Base-by-base conservation (phyloP, 1,140 invertebrate genomes). In the Aphelenchoides fujianensis region DNA sequence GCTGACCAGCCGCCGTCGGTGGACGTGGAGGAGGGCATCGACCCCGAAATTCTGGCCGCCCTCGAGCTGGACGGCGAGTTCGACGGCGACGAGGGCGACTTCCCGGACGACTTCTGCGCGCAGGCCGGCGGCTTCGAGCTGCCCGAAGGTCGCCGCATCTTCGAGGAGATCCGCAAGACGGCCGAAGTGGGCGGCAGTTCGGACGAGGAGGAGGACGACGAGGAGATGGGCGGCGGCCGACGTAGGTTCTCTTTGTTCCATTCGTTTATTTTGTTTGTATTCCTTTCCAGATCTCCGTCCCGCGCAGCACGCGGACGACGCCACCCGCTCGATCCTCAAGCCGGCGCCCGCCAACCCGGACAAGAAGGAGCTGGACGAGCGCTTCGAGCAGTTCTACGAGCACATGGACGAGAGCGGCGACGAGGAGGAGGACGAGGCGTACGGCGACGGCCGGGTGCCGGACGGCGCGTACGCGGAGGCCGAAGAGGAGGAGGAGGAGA, bases 51-150 rank as follows among this genome's bases (percentile, higher is more conserved):
- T 55, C 90, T 95, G 0, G 93, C 92, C 57, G 93, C 57, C 27
- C 36, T 76, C 16, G 54, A 28, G 2, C 87, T 97, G 84, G 94
- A 96, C 85, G 93, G 94, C 74, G 93, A 95, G 86, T 93, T 92
- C 86, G 89, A 94, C 84, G 89, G 92, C 0, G 92, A 94, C 87
- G 74, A 92, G 0, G 93, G 94, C 87, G 75, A 90, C 69, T 84
- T 97, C 0, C 94, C 96, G 79, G 94, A 95, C 86, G 90, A 96
- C 87, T 96, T 97, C 84, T 89, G 96, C 19, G 86, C 90, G 79
- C 81, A 92, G 66, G 91, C 91, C 27, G 90, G 63, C 91, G 88
- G 72, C 30, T 75, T 79, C 63, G 78, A 69, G 27, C 32, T 79
- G 19, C 23, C 41, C n/a, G 35, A 48, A 9, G 57, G 57, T 27